Base-by-base conservation (phyloP, 2,797 vertebrate species). In the Esox lucius region DNA sequence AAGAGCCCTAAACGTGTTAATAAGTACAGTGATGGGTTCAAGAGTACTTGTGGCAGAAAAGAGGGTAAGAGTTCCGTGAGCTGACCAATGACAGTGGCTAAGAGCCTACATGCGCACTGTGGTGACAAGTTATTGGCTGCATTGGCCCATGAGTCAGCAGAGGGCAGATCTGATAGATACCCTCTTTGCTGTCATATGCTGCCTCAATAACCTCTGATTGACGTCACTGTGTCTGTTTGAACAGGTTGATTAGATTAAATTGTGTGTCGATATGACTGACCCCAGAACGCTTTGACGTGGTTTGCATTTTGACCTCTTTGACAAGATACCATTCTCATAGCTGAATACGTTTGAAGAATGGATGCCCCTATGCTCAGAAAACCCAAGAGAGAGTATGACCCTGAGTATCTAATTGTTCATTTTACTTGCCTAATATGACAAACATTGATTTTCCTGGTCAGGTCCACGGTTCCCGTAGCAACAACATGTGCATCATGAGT, bases 401-500 rank as follows among this genome's bases (percentile, higher is more conserved):
- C 11, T 17, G 12, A 7, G 26, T 31, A 28, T 33, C 28, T 31
- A 31, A 35, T 16, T 71, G 22, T 6, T 64, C 12, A 8, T 49
- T 0, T 48, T 6, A 4, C 35, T 42, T 39, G 39, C 7, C 35
- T 39, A 39, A 24, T 28, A 65, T 65, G 46, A 17, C 26, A 46
- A 62, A 24, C 24, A 13, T 39, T 70, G n/a, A 7, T 49, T 1
- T 39, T 35, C 26, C 19, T 26, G 31, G 0, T 56, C 87, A 99
- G 98, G 98, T 99, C 53, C 96, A 99, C 0, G 97, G 97, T n/a
- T 94, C 96, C 74, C 92, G 95, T 74, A 95, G 92, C 76, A 98
- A 96, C 92, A 97, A 95, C 87, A 97, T 99, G 96, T 97, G 96
- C 85, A 96, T 99, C n/a, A 78, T 97, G 82, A 95, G 93, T 0